These are phyloP conservation scores for Halcyon malimbica DNA, from an alignment of 2,113 vertebrate species.

Conservation along the genomic window DNA sequence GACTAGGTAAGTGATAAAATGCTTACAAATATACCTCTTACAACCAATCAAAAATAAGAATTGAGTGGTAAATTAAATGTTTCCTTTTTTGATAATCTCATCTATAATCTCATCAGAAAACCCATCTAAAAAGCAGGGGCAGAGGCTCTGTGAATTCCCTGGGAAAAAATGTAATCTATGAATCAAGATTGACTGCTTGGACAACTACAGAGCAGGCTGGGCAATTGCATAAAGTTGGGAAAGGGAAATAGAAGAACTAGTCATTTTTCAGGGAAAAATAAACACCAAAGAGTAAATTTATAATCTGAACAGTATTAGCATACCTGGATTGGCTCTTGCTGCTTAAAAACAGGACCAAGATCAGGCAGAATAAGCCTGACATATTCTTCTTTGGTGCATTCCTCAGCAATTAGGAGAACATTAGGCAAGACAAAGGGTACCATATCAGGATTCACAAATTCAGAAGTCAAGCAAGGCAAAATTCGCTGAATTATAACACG, in stretches of 20 bases:
- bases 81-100: not conserved
- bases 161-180: not conserved
- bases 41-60: not conserved
- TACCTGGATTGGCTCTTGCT: slow-evolving; percentile 98
- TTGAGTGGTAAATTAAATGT: not conserved
- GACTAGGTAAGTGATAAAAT: not conserved
- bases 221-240: not conserved
- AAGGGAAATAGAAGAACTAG: not conserved
- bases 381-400: slow-evolving; percentile 98
- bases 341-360: slow-evolving; percentile 95
- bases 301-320: not conserved
- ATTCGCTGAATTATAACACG: slow-evolving; percentile 94
- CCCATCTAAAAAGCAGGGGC: not conserved
- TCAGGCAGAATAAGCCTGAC: slow-evolving; percentile 91
- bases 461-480: slow-evolving; percentile 90
- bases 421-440: slow-evolving; percentile 98
- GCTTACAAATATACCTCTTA: not conserved
- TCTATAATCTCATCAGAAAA: not conserved
- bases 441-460: slow-evolving; percentile 98
- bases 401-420: slow-evolving; percentile 94
- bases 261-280: not conserved
- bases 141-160: not conserved
- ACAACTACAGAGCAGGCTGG: not conserved
- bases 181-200: not conserved
- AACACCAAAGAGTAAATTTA: not conserved